phyloP scores from a whole-genome alignment of 2,888 invertebrate genomes.

The Idaea biselata region DNA sequence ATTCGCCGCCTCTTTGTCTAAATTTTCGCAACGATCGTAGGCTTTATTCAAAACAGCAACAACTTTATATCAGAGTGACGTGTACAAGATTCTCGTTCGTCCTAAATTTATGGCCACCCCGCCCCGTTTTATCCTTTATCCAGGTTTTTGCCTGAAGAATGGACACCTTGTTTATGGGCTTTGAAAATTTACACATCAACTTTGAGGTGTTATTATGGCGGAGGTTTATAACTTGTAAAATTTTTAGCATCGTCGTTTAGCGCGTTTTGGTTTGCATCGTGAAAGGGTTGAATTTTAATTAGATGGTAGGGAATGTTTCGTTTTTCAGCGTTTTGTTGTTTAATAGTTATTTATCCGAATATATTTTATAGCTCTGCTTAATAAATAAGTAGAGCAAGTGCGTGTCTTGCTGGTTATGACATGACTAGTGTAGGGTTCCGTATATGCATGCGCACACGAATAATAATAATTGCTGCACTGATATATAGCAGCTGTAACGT shows the following conservation, averaged over 20 bases:
- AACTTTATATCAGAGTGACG: conserved; percentile 67
- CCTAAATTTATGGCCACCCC: conserved; percentile 53
- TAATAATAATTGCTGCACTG: no score
- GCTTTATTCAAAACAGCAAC: conserved; percentile 49
- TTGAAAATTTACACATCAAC: conserved; percentile 44
- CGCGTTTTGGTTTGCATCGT: not conserved
- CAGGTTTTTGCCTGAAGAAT: conserved; percentile 34
- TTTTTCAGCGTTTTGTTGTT: not conserved
- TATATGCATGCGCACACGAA: no score
- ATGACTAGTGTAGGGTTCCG: no score
- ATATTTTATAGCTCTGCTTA: no score
- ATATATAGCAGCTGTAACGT: no score
- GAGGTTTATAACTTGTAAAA: conserved; percentile 24
- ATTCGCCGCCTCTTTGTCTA: conserved; percentile 21
- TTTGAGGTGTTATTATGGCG: conserved; percentile 25
- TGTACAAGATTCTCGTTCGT: conserved; percentile 53
- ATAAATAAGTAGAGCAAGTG: no score
- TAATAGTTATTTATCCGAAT: not conserved
- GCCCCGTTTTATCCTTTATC: conserved; percentile 39
- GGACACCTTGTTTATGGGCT: conserved; percentile 43
- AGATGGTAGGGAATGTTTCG: not conserved
- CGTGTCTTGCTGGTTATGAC: no score
- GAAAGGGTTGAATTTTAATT: not conserved
- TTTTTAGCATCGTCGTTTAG: conserved; percentile 18
- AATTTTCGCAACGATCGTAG: conserved; percentile 34